These are phyloP conservation scores for Heterochromis multidens DNA, from an alignment of 2,113 vertebrate species.

Conservation along the genomic window DNA sequence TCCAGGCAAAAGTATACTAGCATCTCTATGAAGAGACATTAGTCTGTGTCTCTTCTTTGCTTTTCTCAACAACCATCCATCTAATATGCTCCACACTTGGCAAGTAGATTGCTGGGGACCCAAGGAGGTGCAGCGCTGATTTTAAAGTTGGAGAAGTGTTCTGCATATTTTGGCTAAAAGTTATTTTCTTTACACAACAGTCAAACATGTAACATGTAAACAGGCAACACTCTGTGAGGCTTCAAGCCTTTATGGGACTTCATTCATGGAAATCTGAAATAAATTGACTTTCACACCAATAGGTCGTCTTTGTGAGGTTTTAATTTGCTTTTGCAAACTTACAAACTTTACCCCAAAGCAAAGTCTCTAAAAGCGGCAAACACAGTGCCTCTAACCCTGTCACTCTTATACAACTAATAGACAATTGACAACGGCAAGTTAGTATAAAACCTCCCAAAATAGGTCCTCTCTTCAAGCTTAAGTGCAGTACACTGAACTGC, in stretches of 20 bases:
- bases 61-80: background rate
- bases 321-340: background rate
- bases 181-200: background rate
- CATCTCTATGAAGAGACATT: background rate
- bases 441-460: background rate
- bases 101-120: background rate
- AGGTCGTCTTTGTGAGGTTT: background rate
- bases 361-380: background rate
- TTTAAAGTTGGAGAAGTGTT: background rate
- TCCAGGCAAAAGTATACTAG: constrained; percentile 21
- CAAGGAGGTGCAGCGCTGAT: background rate
- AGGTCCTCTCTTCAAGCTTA: background rate
- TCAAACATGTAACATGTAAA: background rate
- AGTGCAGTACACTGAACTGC: background rate
- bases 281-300: background rate
- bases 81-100: background rate
- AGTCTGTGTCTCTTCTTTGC: background rate
- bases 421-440: background rate
- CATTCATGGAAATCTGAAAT: background rate
- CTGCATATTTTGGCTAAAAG: background rate
- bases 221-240: background rate
- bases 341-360: background rate
- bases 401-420: background rate
- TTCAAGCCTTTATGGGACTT: background rate
- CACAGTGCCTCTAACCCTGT: background rate